Conservation (phyloP, 92 coral and sea anemone genomes). For the Bergia sp. region DNA sequence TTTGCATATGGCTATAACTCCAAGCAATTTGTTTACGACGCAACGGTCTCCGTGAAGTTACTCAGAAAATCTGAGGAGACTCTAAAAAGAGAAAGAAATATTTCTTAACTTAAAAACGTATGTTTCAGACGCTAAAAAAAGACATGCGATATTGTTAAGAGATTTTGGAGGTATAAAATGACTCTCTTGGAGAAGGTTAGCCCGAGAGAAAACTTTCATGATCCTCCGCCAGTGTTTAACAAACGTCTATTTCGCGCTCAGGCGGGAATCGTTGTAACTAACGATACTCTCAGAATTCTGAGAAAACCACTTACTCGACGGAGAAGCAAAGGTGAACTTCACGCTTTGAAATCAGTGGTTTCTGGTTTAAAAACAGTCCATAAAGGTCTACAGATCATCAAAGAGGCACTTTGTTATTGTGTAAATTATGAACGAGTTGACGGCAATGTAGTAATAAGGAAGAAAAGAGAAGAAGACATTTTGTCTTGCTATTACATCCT, state of each 20-base stretch:
- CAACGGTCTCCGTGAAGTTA: conserved; percentile 3
- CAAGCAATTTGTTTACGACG: conserved; percentile 10
- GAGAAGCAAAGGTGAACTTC: conserved; percentile 71
- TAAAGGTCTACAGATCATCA: conserved; percentile 82
- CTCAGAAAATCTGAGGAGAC: not conserved
- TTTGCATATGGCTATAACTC: conserved; percentile 32
- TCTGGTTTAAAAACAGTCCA: conserved; percentile 87
- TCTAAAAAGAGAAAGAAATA: not conserved
- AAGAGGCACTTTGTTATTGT: conserved; percentile 81
- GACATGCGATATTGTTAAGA: not conserved
- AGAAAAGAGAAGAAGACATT: conserved; percentile 62
- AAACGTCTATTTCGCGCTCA: conserved; percentile 93
- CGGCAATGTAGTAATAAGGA: conserved; percentile 61
- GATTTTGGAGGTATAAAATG: conserved; percentile 4
- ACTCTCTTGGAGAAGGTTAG: conserved; percentile 22
- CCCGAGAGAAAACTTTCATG: conserved; percentile 33
- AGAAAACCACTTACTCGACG: conserved; percentile 52
- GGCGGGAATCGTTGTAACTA: conserved; percentile 91
- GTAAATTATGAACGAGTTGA: conserved; percentile 86
- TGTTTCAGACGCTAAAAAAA: not conserved
- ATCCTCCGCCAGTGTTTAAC: conserved; percentile 90
- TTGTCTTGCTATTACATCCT: conserved; percentile 92
- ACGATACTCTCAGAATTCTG: conserved; percentile 66
- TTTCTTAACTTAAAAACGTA: not conserved
- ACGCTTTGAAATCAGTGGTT: conserved; percentile 77